Conservation (phyloP, 2,113 vertebrate species). For the Chaetura pelagica region DNA sequence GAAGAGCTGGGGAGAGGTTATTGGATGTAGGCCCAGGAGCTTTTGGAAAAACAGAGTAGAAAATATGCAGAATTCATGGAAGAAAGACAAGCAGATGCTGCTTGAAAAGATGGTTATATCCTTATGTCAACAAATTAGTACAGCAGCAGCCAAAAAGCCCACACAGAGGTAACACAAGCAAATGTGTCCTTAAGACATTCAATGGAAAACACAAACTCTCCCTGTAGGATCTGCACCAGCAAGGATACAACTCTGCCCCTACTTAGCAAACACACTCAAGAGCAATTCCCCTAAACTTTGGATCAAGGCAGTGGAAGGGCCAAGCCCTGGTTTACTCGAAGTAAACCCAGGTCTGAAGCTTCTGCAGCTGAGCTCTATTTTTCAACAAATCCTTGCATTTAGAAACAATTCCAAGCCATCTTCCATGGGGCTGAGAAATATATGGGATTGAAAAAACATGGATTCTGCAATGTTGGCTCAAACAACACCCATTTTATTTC, state of each 20-base stretch:
- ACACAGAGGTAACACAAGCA: constrained; percentile 60
- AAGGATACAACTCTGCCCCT: neutral
- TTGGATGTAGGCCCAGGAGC: constrained; percentile 30
- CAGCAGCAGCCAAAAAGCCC: constrained; percentile 35
- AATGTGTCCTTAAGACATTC: neutral
- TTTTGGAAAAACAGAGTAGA: constrained; percentile 51
- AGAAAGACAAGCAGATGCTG: constrained; percentile 63
- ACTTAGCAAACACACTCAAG: neutral
- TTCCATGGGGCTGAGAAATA: neutral
- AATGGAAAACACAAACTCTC: constrained; percentile 4
- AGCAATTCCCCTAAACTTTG: neutral
- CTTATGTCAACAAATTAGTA: constrained; percentile 59
- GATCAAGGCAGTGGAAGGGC: neutral
- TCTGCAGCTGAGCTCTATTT: neutral
- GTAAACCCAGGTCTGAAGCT: neutral
- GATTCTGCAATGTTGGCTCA: neutral
- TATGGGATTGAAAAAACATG: neutral
- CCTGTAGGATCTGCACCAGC: neutral
- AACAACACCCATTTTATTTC: neutral
- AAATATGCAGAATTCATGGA: constrained; percentile 45
- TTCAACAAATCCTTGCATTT: neutral
- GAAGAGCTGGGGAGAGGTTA: constrained; percentile 32
- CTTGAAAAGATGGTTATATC: constrained; percentile 21
- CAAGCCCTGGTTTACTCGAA: neutral
- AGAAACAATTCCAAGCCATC: neutral